phyloP scores from a whole-genome alignment of 2,113 vertebrate species.

The Callithrix jacchus region DNA sequence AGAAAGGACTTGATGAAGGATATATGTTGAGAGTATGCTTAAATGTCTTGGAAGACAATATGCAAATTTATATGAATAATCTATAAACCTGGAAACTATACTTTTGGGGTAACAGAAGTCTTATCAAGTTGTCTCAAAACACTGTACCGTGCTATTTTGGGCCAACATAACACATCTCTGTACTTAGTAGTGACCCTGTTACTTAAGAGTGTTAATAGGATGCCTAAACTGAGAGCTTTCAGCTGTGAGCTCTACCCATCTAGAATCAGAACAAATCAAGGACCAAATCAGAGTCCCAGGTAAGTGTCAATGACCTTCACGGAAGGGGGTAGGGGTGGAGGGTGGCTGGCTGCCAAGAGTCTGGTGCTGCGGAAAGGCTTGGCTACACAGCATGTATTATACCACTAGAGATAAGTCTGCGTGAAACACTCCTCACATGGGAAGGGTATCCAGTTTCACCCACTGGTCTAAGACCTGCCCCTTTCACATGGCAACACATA shows the following conservation, averaged over 20 bases:
- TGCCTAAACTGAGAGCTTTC: constrained; percentile 23
- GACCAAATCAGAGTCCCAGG: constrained; percentile 45
- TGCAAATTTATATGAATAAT: constrained; percentile 29
- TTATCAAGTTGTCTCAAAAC: constrained; percentile 42
- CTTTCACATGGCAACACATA: constrained; percentile 32
- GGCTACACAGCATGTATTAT: background rate
- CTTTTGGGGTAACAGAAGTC: constrained; percentile 24
- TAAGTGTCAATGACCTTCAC: constrained; percentile 7
- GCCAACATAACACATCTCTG: constrained; percentile 25
- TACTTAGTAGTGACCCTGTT: constrained; percentile 41
- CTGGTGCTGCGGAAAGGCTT: constrained; percentile 21
- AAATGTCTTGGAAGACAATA: constrained; percentile 25
- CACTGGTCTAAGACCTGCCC: constrained; percentile 17
- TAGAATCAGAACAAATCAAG: constrained; percentile 65
- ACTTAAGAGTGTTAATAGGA: constrained; percentile 51
- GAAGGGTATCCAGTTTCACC: constrained; percentile 55
- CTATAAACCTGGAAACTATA: constrained; percentile 25
- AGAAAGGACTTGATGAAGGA: constrained; percentile 5
- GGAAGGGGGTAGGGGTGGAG: background rate
- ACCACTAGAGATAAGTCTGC: constrained; percentile 8
- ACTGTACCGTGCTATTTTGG: constrained; percentile 50
- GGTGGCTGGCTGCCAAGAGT: constrained; percentile 43
- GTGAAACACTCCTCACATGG: background rate
- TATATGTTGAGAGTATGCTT: background rate
- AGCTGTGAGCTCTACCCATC: background rate